Base-by-base conservation (phyloP, 2,888 invertebrate genomes). In the Temnothorax rugatulus region DNA sequence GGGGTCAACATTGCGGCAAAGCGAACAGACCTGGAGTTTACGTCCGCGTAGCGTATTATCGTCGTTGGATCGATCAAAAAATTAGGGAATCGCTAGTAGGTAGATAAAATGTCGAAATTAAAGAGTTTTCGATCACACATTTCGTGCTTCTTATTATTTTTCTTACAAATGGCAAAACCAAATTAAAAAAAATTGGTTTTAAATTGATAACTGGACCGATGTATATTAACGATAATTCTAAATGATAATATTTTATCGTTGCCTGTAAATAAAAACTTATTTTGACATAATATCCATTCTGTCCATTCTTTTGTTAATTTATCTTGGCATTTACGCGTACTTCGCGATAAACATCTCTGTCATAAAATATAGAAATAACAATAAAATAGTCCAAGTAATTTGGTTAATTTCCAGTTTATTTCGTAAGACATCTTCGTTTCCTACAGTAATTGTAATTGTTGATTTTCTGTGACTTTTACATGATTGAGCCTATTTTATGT, bases 1-100 rank as follows among this genome's bases (percentile, higher is more conserved):
- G 97, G 97, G 97, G 97, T 18, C 97, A 97, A 87, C 97, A 97
- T 83, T 97, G 97, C 90, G 97, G 97, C 8, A 95, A 96, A 89
- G 96, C 96, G 11, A 97, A 97, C 92, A 97, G 97, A 91, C 97
- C 97, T 0, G 97, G 97, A 2, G 97, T 97, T 59, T 97, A 97
- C 93, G 97, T 97, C 0, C 96, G 96, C 81, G 95, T 97, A 15
- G 95, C 96, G 15, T 94, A 96, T 91, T 97, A 97, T 92, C 95
- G 96, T 69, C 95, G 96, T 85, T 97, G 97, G 97, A 97, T 97
- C 84, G 96, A 96, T 86, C 94, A 95, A 73, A 96, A 96, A 91
- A 96, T 97, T 52, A 91, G 86, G 41, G 91, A 94, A 81, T 94
- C 94, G 2, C 64, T 94, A 4, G 75, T 86, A 8, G 93, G 93